phyloP scores from a whole-genome alignment of 2,113 vertebrate species.

The Octodon degus region DNA sequence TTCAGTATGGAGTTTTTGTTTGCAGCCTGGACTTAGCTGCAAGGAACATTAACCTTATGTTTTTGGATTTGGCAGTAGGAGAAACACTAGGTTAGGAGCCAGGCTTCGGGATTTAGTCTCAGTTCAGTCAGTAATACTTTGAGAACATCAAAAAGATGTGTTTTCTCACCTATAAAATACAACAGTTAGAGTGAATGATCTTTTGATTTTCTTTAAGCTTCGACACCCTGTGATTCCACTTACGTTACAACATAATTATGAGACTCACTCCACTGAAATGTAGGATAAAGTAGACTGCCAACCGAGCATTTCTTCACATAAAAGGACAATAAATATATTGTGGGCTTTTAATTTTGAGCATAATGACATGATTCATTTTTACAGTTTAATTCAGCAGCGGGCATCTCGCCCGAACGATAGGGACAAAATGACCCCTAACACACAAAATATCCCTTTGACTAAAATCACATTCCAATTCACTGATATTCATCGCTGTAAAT shows the following conservation, averaged over 20 bases:
- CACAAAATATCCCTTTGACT: slow-evolving; percentile 70
- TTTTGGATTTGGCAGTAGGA: not conserved
- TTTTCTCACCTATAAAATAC: slow-evolving; percentile 37
- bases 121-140: not conserved
- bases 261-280: slow-evolving; percentile 65
- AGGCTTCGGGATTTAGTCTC: not conserved
- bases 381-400: slow-evolving; percentile 73
- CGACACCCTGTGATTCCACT: slow-evolving; percentile 34
- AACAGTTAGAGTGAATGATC: not conserved
- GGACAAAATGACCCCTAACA: slow-evolving; percentile 73
- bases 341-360: slow-evolving; percentile 79
- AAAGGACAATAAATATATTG: slow-evolving; percentile 84
- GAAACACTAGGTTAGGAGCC: not conserved
- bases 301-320: slow-evolving; percentile 71
- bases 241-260: slow-evolving; percentile 53
- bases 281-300: slow-evolving; percentile 80
- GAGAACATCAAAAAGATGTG: not conserved
- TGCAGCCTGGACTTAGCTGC: not conserved
- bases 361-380: slow-evolving; percentile 86
- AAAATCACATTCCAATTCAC: slow-evolving; percentile 58
- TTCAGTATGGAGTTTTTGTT: not conserved
- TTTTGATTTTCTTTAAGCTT: slow-evolving; percentile 31
- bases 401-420: slow-evolving; percentile 71
- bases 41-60: not conserved
- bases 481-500: slow-evolving; percentile 45